Evolutionary conservation across 2,113 vertebrate genomes (phyloP).

Genomic region (Pleuronectes platessa): DNA sequence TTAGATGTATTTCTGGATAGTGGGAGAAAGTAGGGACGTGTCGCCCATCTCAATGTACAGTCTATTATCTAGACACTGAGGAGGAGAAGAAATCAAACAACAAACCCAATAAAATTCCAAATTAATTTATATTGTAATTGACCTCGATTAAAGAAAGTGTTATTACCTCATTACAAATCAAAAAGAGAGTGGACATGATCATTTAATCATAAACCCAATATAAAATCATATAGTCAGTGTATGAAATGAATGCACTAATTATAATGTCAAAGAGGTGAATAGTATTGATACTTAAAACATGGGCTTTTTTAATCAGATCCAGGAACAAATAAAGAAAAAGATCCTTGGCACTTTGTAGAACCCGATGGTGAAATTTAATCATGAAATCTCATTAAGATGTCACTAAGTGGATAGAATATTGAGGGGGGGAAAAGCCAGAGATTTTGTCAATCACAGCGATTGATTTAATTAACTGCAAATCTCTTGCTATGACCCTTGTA

Average conservation of each 20-base stretch:
- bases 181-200: not conserved
- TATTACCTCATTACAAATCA: not conserved
- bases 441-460: slow-evolving; percentile 74
- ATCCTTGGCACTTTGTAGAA: slow-evolving; percentile 16
- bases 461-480: slow-evolving; percentile 86
- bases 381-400: slow-evolving; percentile 68
- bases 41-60: no score
- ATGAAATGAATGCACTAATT: not conserved
- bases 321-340: not conserved
- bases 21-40: not conserved
- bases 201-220: not conserved
- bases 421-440: slow-evolving; percentile 58
- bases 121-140: slow-evolving; percentile 6
- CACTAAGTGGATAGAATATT: slow-evolving; percentile 58
- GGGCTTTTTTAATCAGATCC: not conserved
- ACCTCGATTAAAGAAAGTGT: not conserved
- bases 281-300: not conserved
- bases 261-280: not conserved
- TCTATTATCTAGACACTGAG: not conserved
- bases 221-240: slow-evolving; percentile 1
- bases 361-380: slow-evolving; percentile 48
- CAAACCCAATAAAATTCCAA: not conserved
- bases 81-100: not conserved
- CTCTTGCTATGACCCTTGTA: slow-evolving; percentile 78
- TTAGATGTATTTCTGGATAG: no score